Base-by-base conservation (phyloP, 37 sponge, comb jelly and placozoan species). In the Beroe ovata region DNA sequence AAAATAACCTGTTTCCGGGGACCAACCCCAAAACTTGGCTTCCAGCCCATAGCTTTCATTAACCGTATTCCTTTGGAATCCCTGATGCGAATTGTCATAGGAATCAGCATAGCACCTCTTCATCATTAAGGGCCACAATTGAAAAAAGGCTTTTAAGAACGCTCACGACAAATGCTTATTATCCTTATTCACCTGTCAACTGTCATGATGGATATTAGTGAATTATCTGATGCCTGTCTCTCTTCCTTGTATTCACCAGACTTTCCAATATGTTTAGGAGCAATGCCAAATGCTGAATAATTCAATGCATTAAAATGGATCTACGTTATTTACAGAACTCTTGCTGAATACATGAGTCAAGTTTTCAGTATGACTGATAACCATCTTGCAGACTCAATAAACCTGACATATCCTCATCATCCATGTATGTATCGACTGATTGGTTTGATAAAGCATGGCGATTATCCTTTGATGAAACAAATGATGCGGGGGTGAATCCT, bases 341-440 rank as follows among this genome's bases (percentile, higher is more conserved):
- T n/a, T n/a, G n/a, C n/a, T n/a, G n/a, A n/a, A n/a, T n/a, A n/a
- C n/a, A n/a, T n/a, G n/a, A n/a, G n/a, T n/a, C n/a, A n/a, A n/a
- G n/a, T n/a, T n/a, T n/a, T n/a, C n/a, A n/a, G n/a, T n/a, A n/a
- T n/a, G n/a, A n/a, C n/a, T n/a, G n/a, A n/a, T n/a, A n/a, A n/a
- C n/a, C n/a, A n/a, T n/a, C n/a, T n/a, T n/a, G n/a, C n/a, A n/a
- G n/a, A n/a, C n/a, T n/a, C n/a, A n/a, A n/a, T n/a, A n/a, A 3
- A 36, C 63, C 71, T 89, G 91, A 81, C 26, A 64, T 42, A 30
- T 66, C 97, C 90, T 97, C 97, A 21, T 90, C 93, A 90, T 97
- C 97, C 97, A 97, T 97, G 91, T 91, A 97, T 60, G 94, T 95
- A 47, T 97, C 97, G 64, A 95, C 95, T 26, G 89, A 88, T 29